A percentile compares a stretch with the other conserved stretches of the same genome.
phyloP scores from a whole-genome alignment of 2,797 vertebrate genomes.

The Acanthis flammea region DNA sequence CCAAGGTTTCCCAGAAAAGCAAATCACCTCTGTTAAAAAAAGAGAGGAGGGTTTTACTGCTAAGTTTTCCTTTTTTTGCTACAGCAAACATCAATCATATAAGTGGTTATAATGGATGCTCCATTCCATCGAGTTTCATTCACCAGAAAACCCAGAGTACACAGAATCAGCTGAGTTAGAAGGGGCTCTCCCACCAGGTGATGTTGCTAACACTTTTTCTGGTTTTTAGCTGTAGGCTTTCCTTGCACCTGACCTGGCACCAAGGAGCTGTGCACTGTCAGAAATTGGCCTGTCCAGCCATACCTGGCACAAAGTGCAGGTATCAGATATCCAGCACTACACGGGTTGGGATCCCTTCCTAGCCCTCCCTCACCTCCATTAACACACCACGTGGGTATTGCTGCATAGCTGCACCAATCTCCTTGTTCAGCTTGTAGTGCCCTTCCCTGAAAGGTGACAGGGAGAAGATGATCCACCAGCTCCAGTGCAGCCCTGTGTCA shows the following conservation, averaged over 20 bases:
- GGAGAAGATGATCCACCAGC: background rate
- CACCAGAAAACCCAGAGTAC: slow-evolving; percentile 63
- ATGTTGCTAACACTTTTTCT: background rate
- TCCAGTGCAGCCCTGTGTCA: background rate
- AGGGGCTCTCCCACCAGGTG: background rate
- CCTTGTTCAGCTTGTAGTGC: background rate
- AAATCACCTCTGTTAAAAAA: background rate
- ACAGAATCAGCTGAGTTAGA: background rate
- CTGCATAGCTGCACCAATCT: background rate
- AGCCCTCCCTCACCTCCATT: background rate
- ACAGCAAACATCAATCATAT: slow-evolving; percentile 4
- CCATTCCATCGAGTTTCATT: slow-evolving; percentile 64
- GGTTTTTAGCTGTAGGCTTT: background rate
- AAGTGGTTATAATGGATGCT: slow-evolving; percentile 61
- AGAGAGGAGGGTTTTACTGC: slow-evolving; percentile 16
- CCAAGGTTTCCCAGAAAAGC: slow-evolving; percentile 53
- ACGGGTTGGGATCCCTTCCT: background rate
- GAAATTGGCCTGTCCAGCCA: background rate
- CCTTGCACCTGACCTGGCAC: background rate
- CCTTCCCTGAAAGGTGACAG: background rate
- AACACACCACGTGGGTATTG: fast-evolving
- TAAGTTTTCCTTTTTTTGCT: slow-evolving; percentile 61
- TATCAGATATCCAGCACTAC: background rate
- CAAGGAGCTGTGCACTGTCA: background rate
- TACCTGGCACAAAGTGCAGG: background rate